phyloP scores from a whole-genome alignment of 2,113 vertebrate species.

The Silurus glanis region DNA sequence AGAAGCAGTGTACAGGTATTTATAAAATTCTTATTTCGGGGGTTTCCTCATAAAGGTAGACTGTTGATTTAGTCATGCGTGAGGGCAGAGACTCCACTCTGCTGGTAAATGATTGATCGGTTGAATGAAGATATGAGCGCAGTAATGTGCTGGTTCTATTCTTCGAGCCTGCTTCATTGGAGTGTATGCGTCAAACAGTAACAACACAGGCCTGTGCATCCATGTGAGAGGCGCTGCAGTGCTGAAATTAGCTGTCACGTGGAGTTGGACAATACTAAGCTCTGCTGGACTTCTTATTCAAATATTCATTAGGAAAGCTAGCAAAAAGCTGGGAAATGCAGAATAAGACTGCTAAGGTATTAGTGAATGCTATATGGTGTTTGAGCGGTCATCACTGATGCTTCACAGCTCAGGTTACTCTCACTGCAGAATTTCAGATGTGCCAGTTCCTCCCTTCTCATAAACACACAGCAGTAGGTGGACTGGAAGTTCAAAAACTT shows the following conservation, averaged over 20 bases:
- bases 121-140: neutral
- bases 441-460: neutral
- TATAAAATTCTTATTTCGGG: neutral
- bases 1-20: neutral
- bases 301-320: neutral
- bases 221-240: neutral
- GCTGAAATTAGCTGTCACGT: neutral
- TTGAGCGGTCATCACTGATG: neutral
- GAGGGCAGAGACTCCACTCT: neutral
- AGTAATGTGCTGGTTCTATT: neutral
- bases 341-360: neutral
- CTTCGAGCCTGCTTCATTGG: slow-evolving; percentile 1
- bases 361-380: neutral
- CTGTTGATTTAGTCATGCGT: neutral
- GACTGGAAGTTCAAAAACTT: neutral
- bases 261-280: neutral
- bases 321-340: neutral
- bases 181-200: neutral
- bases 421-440: neutral
- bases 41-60: neutral
- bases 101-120: slow-evolving; percentile 25
- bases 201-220: slow-evolving; percentile 16
- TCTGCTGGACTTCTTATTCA: neutral
- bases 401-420: neutral
- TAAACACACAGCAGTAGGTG: neutral